Conservation (phyloP, 2,113 vertebrate species). For the Mobula birostris region DNA sequence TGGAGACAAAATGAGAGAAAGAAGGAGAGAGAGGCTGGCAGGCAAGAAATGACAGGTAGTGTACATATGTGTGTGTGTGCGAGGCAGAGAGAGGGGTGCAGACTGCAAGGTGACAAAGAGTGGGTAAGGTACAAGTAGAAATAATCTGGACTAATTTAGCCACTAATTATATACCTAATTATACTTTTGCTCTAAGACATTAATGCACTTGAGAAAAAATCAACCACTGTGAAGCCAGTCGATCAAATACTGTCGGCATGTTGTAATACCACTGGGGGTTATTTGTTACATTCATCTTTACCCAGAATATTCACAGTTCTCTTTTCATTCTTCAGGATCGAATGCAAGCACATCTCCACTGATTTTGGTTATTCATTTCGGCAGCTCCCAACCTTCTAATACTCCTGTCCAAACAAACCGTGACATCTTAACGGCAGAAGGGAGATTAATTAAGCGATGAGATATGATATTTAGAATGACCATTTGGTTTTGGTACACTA, state of each 20-base stretch:
- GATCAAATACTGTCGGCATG: neutral
- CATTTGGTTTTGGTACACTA: neutral
- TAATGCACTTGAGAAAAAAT: constrained; percentile 15
- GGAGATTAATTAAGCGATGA: neutral
- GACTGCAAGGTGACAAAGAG: too few relatives aligned
- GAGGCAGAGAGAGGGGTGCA: too few relatives aligned
- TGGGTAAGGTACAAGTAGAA: too few relatives aligned
- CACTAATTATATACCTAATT: too few relatives aligned
- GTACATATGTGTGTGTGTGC: too few relatives aligned
- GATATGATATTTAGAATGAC: neutral
- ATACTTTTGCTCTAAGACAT: too few relatives aligned
- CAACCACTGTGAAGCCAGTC: constrained; percentile 41
- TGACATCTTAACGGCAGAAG: neutral
- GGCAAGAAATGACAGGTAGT: too few relatives aligned
- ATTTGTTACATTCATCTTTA: neutral
- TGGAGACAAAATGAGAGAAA: too few relatives aligned
- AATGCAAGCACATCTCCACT: neutral
- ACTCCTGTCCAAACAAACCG: neutral
- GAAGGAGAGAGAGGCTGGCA: too few relatives aligned
- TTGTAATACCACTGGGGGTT: neutral
- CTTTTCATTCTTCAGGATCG: neutral
- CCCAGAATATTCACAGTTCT: neutral
- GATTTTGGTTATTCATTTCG: neutral
- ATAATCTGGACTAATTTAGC: too few relatives aligned
- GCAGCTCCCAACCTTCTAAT: neutral